These are phyloP conservation scores for Puntigrus tetrazona DNA, from an alignment of 2,113 vertebrate species.

Conservation along the genomic window DNA sequence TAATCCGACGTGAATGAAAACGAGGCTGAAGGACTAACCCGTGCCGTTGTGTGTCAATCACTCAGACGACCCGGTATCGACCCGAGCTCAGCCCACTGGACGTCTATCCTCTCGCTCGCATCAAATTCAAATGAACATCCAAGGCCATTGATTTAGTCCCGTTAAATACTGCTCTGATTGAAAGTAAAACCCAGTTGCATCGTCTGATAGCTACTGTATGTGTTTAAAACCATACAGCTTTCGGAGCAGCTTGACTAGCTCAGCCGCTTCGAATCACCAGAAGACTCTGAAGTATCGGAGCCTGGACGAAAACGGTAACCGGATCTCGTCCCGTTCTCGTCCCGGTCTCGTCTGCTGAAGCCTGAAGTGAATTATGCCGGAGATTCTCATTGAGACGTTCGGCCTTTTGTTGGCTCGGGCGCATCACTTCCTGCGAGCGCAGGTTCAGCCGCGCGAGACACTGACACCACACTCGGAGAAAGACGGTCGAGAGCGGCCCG, in stretches of 20 bases:
- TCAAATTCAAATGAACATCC: not conserved
- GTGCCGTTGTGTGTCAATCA: not conserved
- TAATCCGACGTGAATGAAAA: not conserved
- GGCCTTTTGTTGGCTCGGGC: not conserved
- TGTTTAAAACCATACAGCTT: not conserved
- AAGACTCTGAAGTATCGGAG: not conserved
- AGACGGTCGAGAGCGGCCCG: not conserved
- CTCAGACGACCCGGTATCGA: not conserved
- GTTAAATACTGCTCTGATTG: constrained; percentile 12
- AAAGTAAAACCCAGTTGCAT: constrained; percentile 14
- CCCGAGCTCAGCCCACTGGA: not conserved
- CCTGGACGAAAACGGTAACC: not conserved
- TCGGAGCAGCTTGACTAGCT: not conserved
- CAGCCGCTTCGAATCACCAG: too few species aligned
- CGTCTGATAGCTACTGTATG: not conserved
- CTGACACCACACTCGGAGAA: not conserved
- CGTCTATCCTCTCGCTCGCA: not conserved
- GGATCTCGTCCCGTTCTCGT: not conserved
- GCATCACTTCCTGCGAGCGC: not conserved
- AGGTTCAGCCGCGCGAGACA: not conserved
- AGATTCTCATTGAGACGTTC: constrained; percentile 2
- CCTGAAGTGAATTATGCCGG: constrained; percentile 5
- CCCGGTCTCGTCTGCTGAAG: not conserved
- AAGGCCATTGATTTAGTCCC: not conserved
- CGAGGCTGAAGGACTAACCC: not conserved